A percentile compares a stretch with the other conserved stretches of the same genome.
Evolutionary conservation across 2,888 invertebrate genomes (phyloP).

Genomic region (Leptopterna dolabrata): DNA sequence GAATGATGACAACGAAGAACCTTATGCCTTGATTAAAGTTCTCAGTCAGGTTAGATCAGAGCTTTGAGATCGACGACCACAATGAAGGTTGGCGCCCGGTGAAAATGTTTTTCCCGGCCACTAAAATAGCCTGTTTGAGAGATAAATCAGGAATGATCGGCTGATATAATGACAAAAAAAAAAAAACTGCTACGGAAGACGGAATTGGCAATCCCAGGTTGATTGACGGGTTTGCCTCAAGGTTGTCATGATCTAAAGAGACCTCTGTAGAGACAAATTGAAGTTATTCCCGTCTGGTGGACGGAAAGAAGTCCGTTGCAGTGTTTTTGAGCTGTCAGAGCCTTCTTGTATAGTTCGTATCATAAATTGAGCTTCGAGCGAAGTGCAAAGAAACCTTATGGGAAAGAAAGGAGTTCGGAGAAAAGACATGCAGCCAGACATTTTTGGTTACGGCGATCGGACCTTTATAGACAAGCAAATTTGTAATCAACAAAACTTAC

Average conservation of each 20-base stretch:
- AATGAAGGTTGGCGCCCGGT: not conserved
- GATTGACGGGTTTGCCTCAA: not conserved
- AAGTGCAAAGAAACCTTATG: too few relatives aligned
- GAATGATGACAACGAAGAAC: not conserved
- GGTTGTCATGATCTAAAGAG: not conserved
- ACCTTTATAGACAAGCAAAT: not conserved
- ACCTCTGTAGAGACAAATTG: not conserved
- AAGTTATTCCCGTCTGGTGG: not conserved
- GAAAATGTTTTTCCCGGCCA: not conserved
- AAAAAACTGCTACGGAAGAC: not conserved
- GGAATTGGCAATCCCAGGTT: not conserved
- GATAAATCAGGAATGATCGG: not conserved
- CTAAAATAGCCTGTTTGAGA: not conserved
- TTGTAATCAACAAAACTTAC: not conserved
- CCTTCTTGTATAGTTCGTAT: not conserved
- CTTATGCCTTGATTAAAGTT: not conserved
- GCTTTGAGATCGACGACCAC: not conserved
- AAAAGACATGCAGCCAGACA: not conserved
- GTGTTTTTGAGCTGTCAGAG: not conserved
- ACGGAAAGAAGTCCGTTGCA: not conserved
- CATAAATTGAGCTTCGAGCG: not conserved
- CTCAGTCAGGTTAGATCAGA: not conserved
- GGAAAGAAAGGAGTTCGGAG: not conserved
- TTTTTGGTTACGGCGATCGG: not conserved
- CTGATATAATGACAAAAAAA: not conserved